Conservation (phyloP, 2,113 vertebrate genomes). For the Pica pica region DNA sequence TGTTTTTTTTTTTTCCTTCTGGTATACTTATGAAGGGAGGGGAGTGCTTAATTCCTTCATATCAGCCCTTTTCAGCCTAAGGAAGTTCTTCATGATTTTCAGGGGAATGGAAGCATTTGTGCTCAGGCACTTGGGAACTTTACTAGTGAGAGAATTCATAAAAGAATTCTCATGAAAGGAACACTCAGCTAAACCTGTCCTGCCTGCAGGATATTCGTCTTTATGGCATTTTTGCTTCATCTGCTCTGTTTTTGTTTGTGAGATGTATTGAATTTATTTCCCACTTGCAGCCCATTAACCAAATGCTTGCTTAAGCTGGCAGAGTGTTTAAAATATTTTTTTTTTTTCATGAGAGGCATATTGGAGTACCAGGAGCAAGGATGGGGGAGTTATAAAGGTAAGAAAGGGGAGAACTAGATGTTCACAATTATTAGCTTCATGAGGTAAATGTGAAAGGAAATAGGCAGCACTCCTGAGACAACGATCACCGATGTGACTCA, state of each 20-base stretch:
- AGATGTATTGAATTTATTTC: not conserved
- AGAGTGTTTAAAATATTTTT: not conserved
- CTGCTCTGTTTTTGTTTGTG: not conserved
- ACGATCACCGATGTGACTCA: rapidly evolving
- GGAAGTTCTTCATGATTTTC: not conserved
- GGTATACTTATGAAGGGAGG: not conserved
- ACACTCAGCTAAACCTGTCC: not conserved
- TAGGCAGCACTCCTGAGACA: not conserved
- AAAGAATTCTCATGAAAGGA: not conserved
- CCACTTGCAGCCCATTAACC: not conserved
- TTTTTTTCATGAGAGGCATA: not conserved
- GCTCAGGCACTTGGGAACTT: not conserved
- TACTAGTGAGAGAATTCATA: not conserved
- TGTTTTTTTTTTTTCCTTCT: not conserved
- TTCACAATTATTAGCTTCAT: not conserved
- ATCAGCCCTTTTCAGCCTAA: not conserved
- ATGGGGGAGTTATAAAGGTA: not conserved
- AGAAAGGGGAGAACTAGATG: not conserved
- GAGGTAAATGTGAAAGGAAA: not conserved
- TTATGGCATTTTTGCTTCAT: not conserved
- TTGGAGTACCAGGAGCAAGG: not conserved
- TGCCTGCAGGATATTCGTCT: not conserved
- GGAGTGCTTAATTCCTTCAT: not conserved
- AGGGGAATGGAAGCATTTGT: not conserved
- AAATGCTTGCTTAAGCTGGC: not conserved